Conservation (phyloP, 92 coral and sea anemone genomes). For the Zoanthus sociatus region DNA sequence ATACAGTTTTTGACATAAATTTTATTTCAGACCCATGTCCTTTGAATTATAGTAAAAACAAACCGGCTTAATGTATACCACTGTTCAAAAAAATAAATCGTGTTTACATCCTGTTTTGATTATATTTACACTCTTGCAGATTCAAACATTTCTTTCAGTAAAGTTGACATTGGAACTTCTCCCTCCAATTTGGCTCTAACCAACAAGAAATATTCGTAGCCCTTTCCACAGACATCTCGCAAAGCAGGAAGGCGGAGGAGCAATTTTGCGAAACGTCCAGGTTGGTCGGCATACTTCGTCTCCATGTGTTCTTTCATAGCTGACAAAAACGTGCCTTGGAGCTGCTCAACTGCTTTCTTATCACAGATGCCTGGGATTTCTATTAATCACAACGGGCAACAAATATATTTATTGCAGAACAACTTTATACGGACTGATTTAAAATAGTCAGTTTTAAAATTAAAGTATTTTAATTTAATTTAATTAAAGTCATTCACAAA, state of each 20-base stretch:
- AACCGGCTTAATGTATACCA: too few species aligned
- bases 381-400: conserved; percentile 21
- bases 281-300: conserved; percentile 76
- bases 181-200: conserved; percentile 94
- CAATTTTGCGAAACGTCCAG: conserved; percentile 92
- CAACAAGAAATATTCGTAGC: conserved; percentile 87
- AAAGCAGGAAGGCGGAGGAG: conserved; percentile 93
- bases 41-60: too few species aligned
- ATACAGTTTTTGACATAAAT: too few species aligned
- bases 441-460: too few species aligned
- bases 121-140: conserved; percentile 73
- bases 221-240: conserved; percentile 95
- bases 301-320: conserved; percentile 89
- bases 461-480: too few species aligned
- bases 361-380: conserved; percentile 83
- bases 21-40: too few species aligned
- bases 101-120: background rate
- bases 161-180: conserved; percentile 93
- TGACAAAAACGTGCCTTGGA: conserved; percentile 79
- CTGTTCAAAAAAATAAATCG: too few species aligned
- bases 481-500: too few species aligned
- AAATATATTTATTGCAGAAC: background rate
- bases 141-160: conserved; percentile 96
- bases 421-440: background rate
- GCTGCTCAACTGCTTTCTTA: conserved; percentile 74